Evolutionary conservation across 2,888 invertebrate genomes (phyloP), one percentile per base, ranked within the genome.

Genomic region (Eugnorisma glareosa): DNA sequence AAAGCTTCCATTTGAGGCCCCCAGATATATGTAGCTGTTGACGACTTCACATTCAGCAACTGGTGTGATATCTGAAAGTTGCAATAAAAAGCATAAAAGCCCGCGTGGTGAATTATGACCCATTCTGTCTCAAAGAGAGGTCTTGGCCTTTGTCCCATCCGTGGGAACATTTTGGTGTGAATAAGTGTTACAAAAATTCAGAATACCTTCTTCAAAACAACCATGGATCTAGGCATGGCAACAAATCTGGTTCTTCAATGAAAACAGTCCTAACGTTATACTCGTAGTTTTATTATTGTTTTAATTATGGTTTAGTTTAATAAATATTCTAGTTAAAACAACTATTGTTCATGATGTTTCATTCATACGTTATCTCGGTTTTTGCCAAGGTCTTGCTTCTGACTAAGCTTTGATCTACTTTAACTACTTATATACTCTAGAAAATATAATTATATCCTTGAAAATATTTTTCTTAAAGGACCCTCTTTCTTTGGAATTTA

Each of bases 311-410:
- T 45, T 54, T 61, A 31, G 63, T 79, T 64, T 64, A n/a, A 54
- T 64, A 45, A 77, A 71, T 64, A 57, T 71, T 37, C 7, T 54
- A 24, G 8, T 24, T n/a, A 35, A 18, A 80, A 57, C 54, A 64
- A n/a, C 54, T 73, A 77, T 80, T 77, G 64, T 80, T 80, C 63
- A n/a, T 45, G 18, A 63, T 51, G 70, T 54, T 70, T 63, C 61
- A 51, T 37, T 64, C 21, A 54, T 18, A n/a, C 54, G 18, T 48
- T 77, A 77, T 77, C 80, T 80, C 54, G 63, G 63, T 57, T 57
- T 45, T 1, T 5, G 31, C 37, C 64, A 80, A 80, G 64, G 73
- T 45, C 31, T 31, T 31, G 15, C 11, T 51, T 11, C n/a, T 77
- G 54, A 54, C 37, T 71, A 63, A 64, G 15, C 54, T 37, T 54